Evolutionary conservation across 2,113 vertebrate species (phyloP).

Genomic region (Sebastes fasciatus): DNA sequence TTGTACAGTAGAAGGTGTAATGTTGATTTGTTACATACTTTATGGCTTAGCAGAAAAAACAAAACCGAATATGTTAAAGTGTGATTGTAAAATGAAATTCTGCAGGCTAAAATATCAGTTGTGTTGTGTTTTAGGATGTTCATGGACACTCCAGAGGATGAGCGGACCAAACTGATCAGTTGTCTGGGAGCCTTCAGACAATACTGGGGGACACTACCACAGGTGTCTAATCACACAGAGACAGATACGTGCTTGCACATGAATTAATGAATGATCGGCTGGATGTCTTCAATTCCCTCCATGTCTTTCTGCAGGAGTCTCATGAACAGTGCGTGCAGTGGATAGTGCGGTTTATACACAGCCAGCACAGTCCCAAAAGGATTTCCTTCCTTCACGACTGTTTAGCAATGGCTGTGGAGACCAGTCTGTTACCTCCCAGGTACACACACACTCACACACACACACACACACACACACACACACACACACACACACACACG

Average conservation of each 20-base stretch:
- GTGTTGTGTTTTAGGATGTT: slow-evolving; percentile 89
- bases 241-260: neutral
- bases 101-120: neutral
- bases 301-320: slow-evolving; percentile 87
- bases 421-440: slow-evolving; percentile 93
- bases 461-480: slow-evolving; percentile 49
- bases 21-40: neutral
- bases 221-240: slow-evolving; percentile 80
- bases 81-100: neutral
- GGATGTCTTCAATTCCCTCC: neutral
- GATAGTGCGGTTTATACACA: slow-evolving; percentile 97
- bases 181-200: slow-evolving; percentile 95
- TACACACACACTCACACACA: slow-evolving; percentile 66
- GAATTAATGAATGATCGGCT: neutral
- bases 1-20: neutral
- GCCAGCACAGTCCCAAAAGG: slow-evolving; percentile 97
- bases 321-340: slow-evolving; percentile 98
- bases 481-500: slow-evolving; percentile 47
- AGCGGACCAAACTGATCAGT: slow-evolving; percentile 95
- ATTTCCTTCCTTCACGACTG: slow-evolving; percentile 99
- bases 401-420: slow-evolving; percentile 97
- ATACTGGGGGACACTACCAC: slow-evolving; percentile 94
- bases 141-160: slow-evolving; percentile 97
- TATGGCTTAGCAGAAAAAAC: neutral
- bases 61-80: neutral